Evolutionary conservation across 1,140 invertebrate species (phyloP), one percentile per base, ranked within the genome.

Genomic region (Drosophila virilis): DNA sequence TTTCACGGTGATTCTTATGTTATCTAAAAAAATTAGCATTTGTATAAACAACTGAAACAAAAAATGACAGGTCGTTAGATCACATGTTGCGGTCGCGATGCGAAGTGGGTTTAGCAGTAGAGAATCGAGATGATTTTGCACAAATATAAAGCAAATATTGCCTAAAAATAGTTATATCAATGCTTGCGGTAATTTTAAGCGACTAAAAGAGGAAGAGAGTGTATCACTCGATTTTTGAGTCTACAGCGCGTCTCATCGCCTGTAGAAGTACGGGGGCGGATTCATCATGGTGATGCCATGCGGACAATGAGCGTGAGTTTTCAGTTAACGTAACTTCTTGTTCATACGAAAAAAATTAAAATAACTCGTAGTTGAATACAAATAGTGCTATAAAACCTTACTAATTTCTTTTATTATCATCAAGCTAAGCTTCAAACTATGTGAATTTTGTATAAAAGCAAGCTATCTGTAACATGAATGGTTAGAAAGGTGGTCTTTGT

Each of bases 1-100:
- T 28, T 28, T 28, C 5, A 28, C 22, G 22, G 28, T 15, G 17
- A 55, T 76, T 48, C 40, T 37, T 37, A 15, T 69, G 42, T 52
- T 60, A 48, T 46, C 28, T 59, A 38, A 65, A 71, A 54, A 77
- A 80, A 69, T 84, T 84, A 74, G 68, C 77, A 73, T 73, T 80
- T 74, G 77, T 69, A 60, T 69, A 79, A 84, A 77, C 55, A 77
- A 66, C 51, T 43, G 15, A 64, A 75, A 77, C 59, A 66, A 59
- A 58, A 43, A 62, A 58, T 37, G 38, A 52, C 37, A 62, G 59
- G 48, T 62, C 58, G 42, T 33, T 62, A 57, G 71, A 79, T 82
- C 76, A 79, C 80, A 82, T 82, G 80, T 68, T 38, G 22, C 22
- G 22, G 22, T 22, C 22, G 22, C 22, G 22, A 22, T 22, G 15